Evolutionary conservation across 1,140 invertebrate species (phyloP), one percentile per base, ranked within the genome.

Genomic region (Penaeus japonicus): DNA sequence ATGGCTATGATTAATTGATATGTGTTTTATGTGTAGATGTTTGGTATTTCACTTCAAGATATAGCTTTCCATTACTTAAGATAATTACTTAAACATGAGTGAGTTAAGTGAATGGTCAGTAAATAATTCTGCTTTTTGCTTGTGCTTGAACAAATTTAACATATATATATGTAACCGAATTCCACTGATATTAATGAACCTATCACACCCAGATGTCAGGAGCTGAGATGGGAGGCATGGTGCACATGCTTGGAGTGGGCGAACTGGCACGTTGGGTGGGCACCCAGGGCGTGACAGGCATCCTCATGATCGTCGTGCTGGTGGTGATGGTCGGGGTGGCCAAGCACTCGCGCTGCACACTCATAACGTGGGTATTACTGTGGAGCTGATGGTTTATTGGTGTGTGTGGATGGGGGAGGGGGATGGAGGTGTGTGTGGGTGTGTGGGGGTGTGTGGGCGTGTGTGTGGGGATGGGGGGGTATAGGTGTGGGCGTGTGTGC

Each of bases 251-350:
- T 59, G 75, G 85, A 22, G 54, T 90, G 10, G 84, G 82, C 2
- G 90, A 90, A 62, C 84, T 89, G 27, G 85, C 94, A 86, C 94
- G 96, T 91, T 97, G 96, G 96, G 96, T 96, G 12, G 93, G 95
- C 55, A 97, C 96, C 7, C 96, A 97, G 94, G 95, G 94, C 53
- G 93, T 96, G 5, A 93, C 97, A 87, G 96, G 95, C 87, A 93
- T 96, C 65, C 94, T 97, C 73, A 94, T 97, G 84, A 94, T 97
- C 35, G 94, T 97, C 47, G 97, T 96, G 92, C 94, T 97, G 86
- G 94, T 97, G 73, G 93, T 97, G 88, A 93, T 97, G 84, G 96
- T 97, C 91, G 96, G 96, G 90, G 95, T 97, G 87, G 96, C 96
- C 79, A 94, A 96, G 90, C 96, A 97, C 92, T 97, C 96, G 3